Conservation (phyloP, 2,888 invertebrate genomes). For the Aphodius sticticus region DNA sequence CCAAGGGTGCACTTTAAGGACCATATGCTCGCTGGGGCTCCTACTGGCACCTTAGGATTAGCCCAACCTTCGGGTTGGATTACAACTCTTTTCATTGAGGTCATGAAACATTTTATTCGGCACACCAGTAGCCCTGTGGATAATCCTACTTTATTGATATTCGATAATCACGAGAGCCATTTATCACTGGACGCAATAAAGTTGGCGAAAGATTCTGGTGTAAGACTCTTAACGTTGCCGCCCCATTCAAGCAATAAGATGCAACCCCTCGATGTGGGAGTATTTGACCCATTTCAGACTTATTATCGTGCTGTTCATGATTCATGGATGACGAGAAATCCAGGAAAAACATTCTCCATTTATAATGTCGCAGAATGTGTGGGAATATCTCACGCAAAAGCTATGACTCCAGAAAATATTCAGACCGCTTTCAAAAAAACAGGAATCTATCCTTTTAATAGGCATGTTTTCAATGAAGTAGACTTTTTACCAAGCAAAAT, state of each 20-base stretch:
- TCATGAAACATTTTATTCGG: conserved; percentile 33
- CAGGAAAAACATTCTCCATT: conserved; percentile 54
- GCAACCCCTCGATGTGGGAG: too few species aligned
- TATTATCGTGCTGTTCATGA: conserved; percentile 50
- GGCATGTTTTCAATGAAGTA: conserved; percentile 39
- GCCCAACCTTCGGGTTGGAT: background rate
- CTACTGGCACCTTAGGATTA: too few species aligned
- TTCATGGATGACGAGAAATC: conserved; percentile 53
- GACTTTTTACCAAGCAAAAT: conserved; percentile 39
- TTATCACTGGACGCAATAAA: conserved; percentile 44
- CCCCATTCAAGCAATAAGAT: too few species aligned
- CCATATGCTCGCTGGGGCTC: conserved; percentile 17
- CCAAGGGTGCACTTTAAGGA: conserved; percentile 50
- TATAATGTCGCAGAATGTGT: conserved; percentile 51
- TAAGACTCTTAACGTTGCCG: too few species aligned
- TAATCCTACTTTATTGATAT: conserved; percentile 48
- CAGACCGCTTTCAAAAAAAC: conserved; percentile 38
- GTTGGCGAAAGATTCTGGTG: too few species aligned
- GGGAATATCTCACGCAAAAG: conserved; percentile 37
- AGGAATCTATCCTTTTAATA: conserved; percentile 42
- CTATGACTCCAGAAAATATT: conserved; percentile 41
- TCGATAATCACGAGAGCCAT: conserved; percentile 55
- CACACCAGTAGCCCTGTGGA: conserved; percentile 35
- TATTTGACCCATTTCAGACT: conserved; percentile 55
- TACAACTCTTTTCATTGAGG: conserved; percentile 25